Percentiles rank a stretch among this genome's conserved stretches.
Evolutionary conservation across 2,113 vertebrate genomes (phyloP).

Genomic region (Oncorhynchus nerka): DNA sequence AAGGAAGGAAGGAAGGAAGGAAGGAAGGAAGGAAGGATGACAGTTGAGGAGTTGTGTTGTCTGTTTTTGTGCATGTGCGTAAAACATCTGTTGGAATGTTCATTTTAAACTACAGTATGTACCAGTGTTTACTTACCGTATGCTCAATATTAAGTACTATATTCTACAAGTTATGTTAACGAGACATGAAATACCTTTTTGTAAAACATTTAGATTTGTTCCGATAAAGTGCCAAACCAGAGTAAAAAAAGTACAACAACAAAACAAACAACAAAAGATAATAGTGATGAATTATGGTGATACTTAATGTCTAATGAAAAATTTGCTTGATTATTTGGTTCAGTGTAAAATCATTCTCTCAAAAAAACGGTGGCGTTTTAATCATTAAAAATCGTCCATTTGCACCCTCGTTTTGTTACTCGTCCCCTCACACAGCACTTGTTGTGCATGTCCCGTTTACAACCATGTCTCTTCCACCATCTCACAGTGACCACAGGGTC

Average conservation of each 20-base stretch:
- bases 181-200: slow-evolving; percentile 82
- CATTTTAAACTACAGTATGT: slow-evolving; percentile 82
- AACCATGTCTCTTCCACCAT: slow-evolving; percentile 67
- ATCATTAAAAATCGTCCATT: slow-evolving; percentile 63
- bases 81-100: slow-evolving; percentile 95
- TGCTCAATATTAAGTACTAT: slow-evolving; percentile 83
- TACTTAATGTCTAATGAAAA: slow-evolving; percentile 70
- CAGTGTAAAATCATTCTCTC: slow-evolving; percentile 70
- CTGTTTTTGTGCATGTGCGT: slow-evolving; percentile 90
- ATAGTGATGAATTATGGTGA: slow-evolving; percentile 68
- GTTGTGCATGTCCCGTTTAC: slow-evolving; percentile 70
- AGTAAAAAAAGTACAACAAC: slow-evolving; percentile 57
- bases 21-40: neutral
- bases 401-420: slow-evolving; percentile 59
- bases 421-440: slow-evolving; percentile 67
- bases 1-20: neutral
- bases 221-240: slow-evolving; percentile 98
- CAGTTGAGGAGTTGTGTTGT: slow-evolving; percentile 68
- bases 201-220: slow-evolving; percentile 85
- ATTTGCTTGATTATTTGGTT: slow-evolving; percentile 77
- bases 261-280: slow-evolving; percentile 64
- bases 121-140: slow-evolving; percentile 91
- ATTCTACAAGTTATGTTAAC: slow-evolving; percentile 83
- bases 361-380: slow-evolving; percentile 58
- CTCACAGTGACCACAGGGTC: slow-evolving; percentile 64